Evolutionary conservation across 2,888 invertebrate species (phyloP), one percentile per base, ranked within the genome.

Genomic region (Xestia ashworthii): DNA sequence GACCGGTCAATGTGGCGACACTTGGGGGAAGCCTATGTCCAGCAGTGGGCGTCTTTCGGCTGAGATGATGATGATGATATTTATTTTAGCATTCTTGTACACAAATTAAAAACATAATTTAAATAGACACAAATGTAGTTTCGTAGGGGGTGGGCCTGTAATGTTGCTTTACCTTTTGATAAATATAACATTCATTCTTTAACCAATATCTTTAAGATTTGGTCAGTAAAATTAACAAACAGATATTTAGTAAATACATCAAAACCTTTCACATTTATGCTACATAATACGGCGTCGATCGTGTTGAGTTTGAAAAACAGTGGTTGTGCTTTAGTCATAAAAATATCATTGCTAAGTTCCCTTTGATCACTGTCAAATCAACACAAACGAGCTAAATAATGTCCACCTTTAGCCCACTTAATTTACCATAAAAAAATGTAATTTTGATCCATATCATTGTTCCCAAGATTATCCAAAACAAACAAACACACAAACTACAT

Each of bases 401-500:
- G 19, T 19, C 9, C 1, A 62, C 38, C 62, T 1, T 9, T 1
- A 5, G 5, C 3, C 60, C 3, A 32, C 58, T 32, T 60, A 22
- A 64, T 64, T 22, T 44, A 44, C n/a, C 14, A 60, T 32, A 8
- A 32, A 60, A 32, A 1, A 32, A 32, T 25, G 3, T 58, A 1
- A 60, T 60, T 55, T 55, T n/a, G 22, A 38, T 38, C 38, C 22
- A 62, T 11, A 62, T 22, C 5, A 62, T 38, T 38, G 22, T 12
- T 41, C 5, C 41, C 5, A 12, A 25, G 16, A 41, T 14, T 38
- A 44, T 9, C 22, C 22, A 3, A 32, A 78, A 77, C 53, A 62
- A 32, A 60, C 58, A 81, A 66, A 32, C 44, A 19, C 44, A 14
- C 41, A 44, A 3, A 62, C 12, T 32, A 86, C 85, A 87, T 89